These are phyloP conservation scores for Cryptoleucopteryx plumbea DNA, from an alignment of 2,113 vertebrate genomes.

Conservation along the genomic window DNA sequence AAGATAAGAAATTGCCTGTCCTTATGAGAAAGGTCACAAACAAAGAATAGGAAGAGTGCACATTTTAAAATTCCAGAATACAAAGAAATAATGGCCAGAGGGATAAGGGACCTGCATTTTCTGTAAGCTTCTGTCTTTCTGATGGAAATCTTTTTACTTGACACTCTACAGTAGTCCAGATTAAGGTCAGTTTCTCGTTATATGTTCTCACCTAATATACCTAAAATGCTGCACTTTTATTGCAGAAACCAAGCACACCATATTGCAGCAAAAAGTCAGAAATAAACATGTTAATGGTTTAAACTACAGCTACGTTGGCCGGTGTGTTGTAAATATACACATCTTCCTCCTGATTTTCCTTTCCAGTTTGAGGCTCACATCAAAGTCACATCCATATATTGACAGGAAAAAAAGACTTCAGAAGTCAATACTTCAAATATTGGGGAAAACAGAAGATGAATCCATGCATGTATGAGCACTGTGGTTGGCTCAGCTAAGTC, in stretches of 20 bases:
- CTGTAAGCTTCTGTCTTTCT: neutral
- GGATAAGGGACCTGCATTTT: neutral
- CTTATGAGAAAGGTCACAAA: conserved; percentile 44
- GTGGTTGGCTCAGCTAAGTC: neutral
- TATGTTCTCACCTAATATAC: neutral
- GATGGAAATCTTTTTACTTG: neutral
- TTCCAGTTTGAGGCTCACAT: neutral
- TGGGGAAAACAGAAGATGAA: neutral
- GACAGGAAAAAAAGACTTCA: neutral
- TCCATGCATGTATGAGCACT: neutral
- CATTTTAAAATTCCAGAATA: neutral
- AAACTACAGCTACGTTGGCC: neutral
- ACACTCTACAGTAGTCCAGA: neutral
- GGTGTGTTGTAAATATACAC: neutral
- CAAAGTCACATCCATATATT: neutral
- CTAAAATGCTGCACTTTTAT: neutral
- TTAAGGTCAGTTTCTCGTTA: neutral
- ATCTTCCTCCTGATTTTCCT: neutral
- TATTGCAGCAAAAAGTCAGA: neutral
- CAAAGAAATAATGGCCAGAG: neutral
- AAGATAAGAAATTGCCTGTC: conserved; percentile 60
- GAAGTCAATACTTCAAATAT: neutral
- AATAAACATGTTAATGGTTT: neutral
- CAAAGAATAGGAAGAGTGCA: conserved; percentile 17
- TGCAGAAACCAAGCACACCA: neutral